Conservation (phyloP, 2,797 vertebrate genomes). For the Myotis vivesi region DNA sequence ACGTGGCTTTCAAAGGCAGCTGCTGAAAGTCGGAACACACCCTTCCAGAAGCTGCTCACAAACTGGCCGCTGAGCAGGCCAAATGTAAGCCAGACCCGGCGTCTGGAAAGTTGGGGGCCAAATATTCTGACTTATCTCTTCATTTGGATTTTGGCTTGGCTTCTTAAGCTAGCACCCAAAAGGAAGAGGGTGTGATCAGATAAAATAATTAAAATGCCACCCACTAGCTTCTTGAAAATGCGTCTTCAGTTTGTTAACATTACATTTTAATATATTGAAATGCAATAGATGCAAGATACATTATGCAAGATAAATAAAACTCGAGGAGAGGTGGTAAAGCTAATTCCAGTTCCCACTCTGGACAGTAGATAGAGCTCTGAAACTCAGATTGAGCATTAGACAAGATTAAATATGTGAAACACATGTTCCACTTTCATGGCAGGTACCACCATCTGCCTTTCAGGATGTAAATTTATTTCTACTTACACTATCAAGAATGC, state of each 20-base stretch:
- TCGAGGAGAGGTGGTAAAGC: not conserved
- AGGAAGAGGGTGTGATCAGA: not conserved
- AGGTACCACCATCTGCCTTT: not conserved
- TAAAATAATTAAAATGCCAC: not conserved
- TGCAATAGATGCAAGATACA: not conserved
- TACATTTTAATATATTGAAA: constrained; percentile 1
- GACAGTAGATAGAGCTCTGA: not conserved
- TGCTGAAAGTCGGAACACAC: constrained; percentile 49
- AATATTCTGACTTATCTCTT: not conserved
- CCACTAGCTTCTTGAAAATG: not conserved
- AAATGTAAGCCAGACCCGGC: not conserved
- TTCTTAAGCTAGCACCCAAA: not conserved
- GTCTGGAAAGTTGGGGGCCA: not conserved
- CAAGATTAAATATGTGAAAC: not conserved
- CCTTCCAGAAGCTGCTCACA: not conserved
- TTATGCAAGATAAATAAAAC: not conserved
- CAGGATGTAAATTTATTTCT: not conserved
- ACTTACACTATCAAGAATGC: not conserved
- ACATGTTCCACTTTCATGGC: too few species aligned
- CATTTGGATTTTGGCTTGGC: not conserved
- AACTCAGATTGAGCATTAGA: not conserved
- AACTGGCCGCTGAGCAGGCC: not conserved
- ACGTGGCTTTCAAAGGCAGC: constrained; percentile 53
- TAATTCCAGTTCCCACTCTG: not conserved
- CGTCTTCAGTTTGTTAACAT: not conserved